These are phyloP conservation scores for Ceyx erithaca DNA, from an alignment of 2,797 vertebrate genomes.

Conservation along the genomic window DNA sequence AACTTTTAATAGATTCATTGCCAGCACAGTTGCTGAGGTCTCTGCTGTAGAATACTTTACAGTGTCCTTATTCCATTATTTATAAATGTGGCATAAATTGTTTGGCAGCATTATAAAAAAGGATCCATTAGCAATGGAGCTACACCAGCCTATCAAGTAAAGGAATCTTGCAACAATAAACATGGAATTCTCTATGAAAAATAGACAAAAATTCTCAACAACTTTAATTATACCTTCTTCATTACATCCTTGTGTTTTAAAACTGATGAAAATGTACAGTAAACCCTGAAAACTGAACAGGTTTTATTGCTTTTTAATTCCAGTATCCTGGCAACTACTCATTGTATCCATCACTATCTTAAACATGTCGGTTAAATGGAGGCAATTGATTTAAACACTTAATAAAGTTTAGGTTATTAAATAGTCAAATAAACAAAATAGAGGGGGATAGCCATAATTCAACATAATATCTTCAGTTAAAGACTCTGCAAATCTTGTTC, in stretches of 20 bases:
- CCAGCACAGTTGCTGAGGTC: conserved; percentile 10
- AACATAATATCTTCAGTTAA: background rate
- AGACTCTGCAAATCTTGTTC: background rate
- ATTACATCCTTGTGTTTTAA: conserved; percentile 16
- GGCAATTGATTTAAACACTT: background rate
- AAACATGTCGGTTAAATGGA: background rate
- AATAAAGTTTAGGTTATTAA: background rate
- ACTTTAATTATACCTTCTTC: conserved; percentile 45
- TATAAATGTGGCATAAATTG: background rate
- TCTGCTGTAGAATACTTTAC: background rate
- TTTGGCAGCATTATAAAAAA: background rate
- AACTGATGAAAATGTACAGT: conserved; percentile 19
- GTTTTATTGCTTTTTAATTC: conserved; percentile 20
- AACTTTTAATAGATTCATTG: background rate
- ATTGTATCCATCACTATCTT: conserved; percentile 26
- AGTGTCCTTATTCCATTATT: conserved; percentile 2
- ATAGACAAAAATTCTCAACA: background rate
- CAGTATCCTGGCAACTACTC: conserved; percentile 44
- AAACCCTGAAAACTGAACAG: background rate
- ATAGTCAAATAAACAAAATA: background rate
- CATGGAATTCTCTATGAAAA: background rate
- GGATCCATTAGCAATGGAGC: background rate
- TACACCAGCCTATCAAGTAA: background rate
- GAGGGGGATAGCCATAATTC: background rate
- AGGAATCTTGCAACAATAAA: background rate